Base-by-base conservation (phyloP, 2,888 invertebrate species). In the Drosophila pegasa region DNA sequence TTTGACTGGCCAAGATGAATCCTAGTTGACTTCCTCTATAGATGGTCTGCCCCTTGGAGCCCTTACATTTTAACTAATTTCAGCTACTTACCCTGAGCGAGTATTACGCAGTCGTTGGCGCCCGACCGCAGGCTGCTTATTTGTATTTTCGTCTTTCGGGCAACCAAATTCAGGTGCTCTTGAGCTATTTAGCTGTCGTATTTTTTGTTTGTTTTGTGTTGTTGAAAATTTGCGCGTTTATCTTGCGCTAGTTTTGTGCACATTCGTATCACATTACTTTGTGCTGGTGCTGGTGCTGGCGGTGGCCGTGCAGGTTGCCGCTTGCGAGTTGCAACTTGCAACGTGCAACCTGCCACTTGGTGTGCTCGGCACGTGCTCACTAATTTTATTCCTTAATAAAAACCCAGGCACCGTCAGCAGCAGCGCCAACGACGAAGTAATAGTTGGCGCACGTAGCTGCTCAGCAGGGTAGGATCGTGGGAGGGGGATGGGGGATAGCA, bases 301-400 rank as follows among this genome's bases (percentile, higher is more conserved):
- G 41, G 35, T 22, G 29, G 41, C 7, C 16, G 1, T 27, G 52
- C 45, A 16, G 33, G 27, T 33, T 27, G 35, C 48, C 22, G 48
- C 65, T 64, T 20, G 54, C 82, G 64, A 57, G 59, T 76, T 69
- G 50, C 62, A 43, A 29, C 50, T 31, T 63, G 59, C 69, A 57
- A 43, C 69, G 37, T 55, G 60, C 45, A 63, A 56, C 72, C 62
- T 70, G 79, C 82, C 71, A 85, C 80, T 87, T 77, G 73, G 75
- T 72, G 75, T 85, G 73, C 83, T 60, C 65, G 75, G 86, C 88
- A 85, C 84, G 83, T 75, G 75, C 83, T 82, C 71, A 79, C 84
- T 87, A 83, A 84, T 84, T 84, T 84, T 87, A 84, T 84, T 87
- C 84, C 88, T 80, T 86, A 86, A 84, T 84, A 84, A 84, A 87